Evolutionary conservation across 2,888 invertebrate species (phyloP), one percentile per base, ranked within the genome.

Genomic region (Spilosoma lubricipeda): DNA sequence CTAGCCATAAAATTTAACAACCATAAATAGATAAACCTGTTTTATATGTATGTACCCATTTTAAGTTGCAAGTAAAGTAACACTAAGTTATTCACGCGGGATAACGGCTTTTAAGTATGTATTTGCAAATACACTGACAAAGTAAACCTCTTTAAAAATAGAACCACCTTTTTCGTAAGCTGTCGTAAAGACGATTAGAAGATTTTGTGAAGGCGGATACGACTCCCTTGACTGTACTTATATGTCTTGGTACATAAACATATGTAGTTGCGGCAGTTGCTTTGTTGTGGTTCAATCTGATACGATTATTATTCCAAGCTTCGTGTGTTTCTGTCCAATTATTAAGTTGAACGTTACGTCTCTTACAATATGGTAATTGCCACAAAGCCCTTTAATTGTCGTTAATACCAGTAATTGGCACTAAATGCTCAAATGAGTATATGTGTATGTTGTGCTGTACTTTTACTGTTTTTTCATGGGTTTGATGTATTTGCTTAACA

Each of bases 141-240:
- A 42, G 33, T 71, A 64, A 65, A 42, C 42, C n/a, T n/a, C n/a
- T 13, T 67, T 15, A 45, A 64, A 71, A 65, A 71, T 71, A n/a
- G 33, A 65, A 65, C 71, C 48, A 71, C 71, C 64, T 71, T 71
- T 48, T 71, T 48, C 36, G 45, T 65, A 33, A 65, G 30, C 63
- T 30, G 45, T 64, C 65, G 64, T 65, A 72, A 72, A 59, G 52
- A 67, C 56, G 66, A 72, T 72, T 72, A 72, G 39, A 65, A 64
- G 65, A 71, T 65, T 71, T 63, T 33, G 27, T 63, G 63, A 63
- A 63, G 42, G 42, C 27, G 45, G 30, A 20, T 70, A 42, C 42
- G 59, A 42, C 39, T 70, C 70, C 59, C 70, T 56, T 30, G 71
- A 27, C 39, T 70, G 59, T 70, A 59, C 39, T 70, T 69, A 69